These are phyloP conservation scores for Lasioglossum leucozonium DNA, from an alignment of 2,888 invertebrate species.

Conservation along the genomic window DNA sequence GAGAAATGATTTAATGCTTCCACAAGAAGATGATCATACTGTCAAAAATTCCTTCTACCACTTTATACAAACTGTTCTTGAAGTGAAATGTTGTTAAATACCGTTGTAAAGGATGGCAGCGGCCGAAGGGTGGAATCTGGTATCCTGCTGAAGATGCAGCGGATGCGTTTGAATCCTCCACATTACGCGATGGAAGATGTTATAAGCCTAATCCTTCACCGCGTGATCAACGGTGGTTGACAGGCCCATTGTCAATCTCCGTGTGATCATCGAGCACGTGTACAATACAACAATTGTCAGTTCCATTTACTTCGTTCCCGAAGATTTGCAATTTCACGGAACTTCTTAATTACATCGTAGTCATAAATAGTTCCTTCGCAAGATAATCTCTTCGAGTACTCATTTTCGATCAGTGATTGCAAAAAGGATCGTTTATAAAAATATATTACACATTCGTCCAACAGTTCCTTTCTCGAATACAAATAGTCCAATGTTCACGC, in stretches of 20 bases:
- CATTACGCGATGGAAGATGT: conserved; percentile 76
- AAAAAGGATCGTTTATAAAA: neutral
- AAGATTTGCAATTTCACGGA: neutral
- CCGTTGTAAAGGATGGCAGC: conserved; percentile 87
- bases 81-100: conserved; percentile 71
- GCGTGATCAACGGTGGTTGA: conserved; percentile 53
- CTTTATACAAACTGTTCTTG: neutral
- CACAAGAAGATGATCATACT: neutral
- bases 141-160: conserved; percentile 84
- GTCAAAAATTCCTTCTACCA: neutral
- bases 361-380: neutral
- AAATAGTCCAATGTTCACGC: neutral
- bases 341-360: neutral
- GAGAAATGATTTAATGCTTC: neutral
- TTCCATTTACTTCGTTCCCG: neutral
- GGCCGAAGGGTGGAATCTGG: conserved; percentile 84
- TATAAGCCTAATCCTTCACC: conserved; percentile 63
- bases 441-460: neutral
- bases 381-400: neutral
- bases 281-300: conserved; percentile 7
- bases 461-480: neutral
- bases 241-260: conserved; percentile 46
- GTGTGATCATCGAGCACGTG: conserved; percentile 20
- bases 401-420: neutral
- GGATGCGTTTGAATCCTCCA: conserved; percentile 84